Percentiles rank a stretch among this genome's conserved stretches.
phyloP scores from a whole-genome alignment of 2,888 invertebrate species.

The Lissonota sp. region DNA sequence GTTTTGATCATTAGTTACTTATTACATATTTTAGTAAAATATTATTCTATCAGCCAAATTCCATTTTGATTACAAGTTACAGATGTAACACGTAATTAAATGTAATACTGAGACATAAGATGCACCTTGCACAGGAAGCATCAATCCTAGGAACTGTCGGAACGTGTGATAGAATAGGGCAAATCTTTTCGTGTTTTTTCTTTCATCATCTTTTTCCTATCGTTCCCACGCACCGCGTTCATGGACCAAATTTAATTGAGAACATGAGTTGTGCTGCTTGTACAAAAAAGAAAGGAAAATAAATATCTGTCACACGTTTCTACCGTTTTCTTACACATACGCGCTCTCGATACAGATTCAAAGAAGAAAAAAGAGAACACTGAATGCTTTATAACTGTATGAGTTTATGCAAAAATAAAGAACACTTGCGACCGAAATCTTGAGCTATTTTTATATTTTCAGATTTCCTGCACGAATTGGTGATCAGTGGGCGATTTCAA shows the following conservation, averaged over 20 bases:
- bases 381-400: slow-evolving; percentile 79
- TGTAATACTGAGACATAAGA: slow-evolving; percentile 51
- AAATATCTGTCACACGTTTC: slow-evolving; percentile 55
- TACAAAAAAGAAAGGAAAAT: slow-evolving; percentile 36
- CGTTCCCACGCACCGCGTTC: slow-evolving; percentile 14
- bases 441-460: background rate
- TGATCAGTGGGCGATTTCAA: no score
- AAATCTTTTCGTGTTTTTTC: slow-evolving; percentile 16
- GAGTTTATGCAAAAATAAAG: slow-evolving; percentile 79
- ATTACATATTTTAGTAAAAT: no score
- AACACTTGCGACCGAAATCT: slow-evolving; percentile 60
- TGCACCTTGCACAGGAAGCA: slow-evolving; percentile 46
- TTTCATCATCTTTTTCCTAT: background rate
- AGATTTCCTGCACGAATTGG: slow-evolving; percentile 16
- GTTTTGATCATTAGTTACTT: no score
- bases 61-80: slow-evolving; percentile 49
- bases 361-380: slow-evolving; percentile 69
- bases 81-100: slow-evolving; percentile 15
- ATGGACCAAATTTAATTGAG: slow-evolving; percentile 35
- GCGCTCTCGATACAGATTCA: slow-evolving; percentile 55
- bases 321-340: slow-evolving; percentile 47
- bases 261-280: slow-evolving; percentile 46
- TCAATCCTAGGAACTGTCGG: slow-evolving; percentile 28
- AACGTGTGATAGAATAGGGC: slow-evolving; percentile 53
- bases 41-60: no score